Evolutionary conservation across 2,113 vertebrate species (phyloP).

Genomic region (Prinia subflava): DNA sequence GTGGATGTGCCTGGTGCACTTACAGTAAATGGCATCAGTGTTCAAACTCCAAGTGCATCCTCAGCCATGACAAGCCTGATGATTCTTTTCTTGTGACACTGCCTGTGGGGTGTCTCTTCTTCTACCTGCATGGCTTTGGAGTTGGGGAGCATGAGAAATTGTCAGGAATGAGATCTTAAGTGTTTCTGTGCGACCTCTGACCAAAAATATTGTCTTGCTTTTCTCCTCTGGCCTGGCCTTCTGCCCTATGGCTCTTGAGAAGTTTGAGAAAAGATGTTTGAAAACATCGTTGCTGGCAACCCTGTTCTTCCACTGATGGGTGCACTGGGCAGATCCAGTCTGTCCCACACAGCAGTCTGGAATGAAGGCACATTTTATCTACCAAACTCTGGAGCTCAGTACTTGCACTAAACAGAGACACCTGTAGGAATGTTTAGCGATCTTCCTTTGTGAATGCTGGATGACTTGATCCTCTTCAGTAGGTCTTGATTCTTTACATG

Average conservation of each 20-base stretch:
- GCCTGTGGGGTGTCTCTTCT: not conserved
- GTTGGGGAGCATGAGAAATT: not conserved
- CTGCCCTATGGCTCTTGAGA: not conserved
- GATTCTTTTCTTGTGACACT: not conserved
- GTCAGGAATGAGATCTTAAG: not conserved
- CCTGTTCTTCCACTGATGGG: not conserved
- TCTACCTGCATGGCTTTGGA: not conserved
- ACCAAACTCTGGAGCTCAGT: not conserved
- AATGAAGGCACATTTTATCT: not conserved
- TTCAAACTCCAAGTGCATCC: not conserved
- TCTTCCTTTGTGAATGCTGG: not conserved
- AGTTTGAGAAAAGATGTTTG: not conserved
- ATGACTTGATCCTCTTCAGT: not conserved
- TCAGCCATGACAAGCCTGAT: not conserved
- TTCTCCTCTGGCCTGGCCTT: not conserved
- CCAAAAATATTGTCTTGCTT: not conserved
- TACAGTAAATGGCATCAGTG: accelerated
- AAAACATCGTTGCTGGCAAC: not conserved
- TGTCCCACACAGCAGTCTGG: not conserved
- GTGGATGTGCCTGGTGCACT: not conserved
- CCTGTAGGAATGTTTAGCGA: accelerated
- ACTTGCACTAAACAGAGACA: not conserved
- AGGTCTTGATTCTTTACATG: not conserved
- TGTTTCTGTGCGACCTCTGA: not conserved
- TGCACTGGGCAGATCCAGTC: not conserved